Conservation (phyloP, 1,140 invertebrate species). For the Octopus sinensis region DNA sequence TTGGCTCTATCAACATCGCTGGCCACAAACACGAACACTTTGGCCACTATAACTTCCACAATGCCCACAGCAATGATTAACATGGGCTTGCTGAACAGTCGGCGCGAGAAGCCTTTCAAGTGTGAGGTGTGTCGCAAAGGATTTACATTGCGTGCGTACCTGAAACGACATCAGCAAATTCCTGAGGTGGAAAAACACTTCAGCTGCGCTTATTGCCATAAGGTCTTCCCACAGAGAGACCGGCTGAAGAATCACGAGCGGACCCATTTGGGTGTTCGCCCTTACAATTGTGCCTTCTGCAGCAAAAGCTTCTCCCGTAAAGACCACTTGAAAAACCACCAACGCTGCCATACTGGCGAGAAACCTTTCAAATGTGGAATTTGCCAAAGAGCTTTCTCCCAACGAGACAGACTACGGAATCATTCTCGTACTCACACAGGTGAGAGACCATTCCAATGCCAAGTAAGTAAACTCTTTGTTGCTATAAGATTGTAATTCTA, state of each 20-base stretch:
- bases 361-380: constrained; percentile 18
- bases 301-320: constrained; percentile 22
- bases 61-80: too few relatives aligned
- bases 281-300: constrained; percentile 60
- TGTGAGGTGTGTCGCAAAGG: constrained; percentile 38
- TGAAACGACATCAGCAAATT: constrained; percentile 51
- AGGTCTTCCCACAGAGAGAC: constrained; percentile 66
- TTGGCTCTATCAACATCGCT: neutral
- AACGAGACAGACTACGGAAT: constrained; percentile 14
- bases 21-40: too few relatives aligned
- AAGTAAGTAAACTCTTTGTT: constrained; percentile 63
- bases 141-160: constrained; percentile 28
- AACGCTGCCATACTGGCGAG: constrained; percentile 17
- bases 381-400: constrained; percentile 18
- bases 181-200: constrained; percentile 84
- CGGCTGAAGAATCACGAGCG: constrained; percentile 67
- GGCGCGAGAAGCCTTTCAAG: constrained; percentile 69
- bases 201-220: constrained; percentile 81
- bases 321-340: constrained; percentile 17
- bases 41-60: too few relatives aligned
- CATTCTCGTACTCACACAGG: constrained; percentile 24
- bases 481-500: too few relatives aligned
- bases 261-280: constrained; percentile 65
- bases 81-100: neutral
- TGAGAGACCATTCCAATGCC: constrained; percentile 20